phyloP scores from a whole-genome alignment of 2,797 vertebrate genomes.

The Pelochelys cantorii region DNA sequence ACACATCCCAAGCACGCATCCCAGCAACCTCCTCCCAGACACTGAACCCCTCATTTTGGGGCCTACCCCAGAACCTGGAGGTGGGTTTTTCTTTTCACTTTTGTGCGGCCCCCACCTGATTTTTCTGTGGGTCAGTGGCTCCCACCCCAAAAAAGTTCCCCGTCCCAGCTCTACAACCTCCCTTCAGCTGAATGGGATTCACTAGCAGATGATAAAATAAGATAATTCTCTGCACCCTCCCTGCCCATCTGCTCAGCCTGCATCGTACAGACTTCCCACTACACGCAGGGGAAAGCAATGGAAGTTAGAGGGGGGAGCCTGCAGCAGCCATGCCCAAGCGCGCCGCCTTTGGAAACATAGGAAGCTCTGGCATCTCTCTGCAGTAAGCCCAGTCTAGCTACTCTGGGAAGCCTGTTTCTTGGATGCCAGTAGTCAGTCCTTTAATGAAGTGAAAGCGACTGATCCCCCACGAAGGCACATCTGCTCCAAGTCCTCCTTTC shows the following conservation, averaged over 20 bases:
- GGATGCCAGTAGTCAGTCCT: slow-evolving; percentile 38
- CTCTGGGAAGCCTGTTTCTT: not conserved
- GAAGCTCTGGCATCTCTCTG: not conserved
- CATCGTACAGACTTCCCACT: fast-evolving
- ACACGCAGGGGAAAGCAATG: fast-evolving
- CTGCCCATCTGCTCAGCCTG: not conserved
- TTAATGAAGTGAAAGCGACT: slow-evolving; percentile 58
- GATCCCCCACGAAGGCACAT: slow-evolving; percentile 81
- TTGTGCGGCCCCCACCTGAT: no score
- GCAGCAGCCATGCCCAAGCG: fast-evolving
- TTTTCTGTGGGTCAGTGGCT: no score
- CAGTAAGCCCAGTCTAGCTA: not conserved
- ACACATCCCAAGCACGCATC: no score
- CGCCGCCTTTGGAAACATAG: not conserved
- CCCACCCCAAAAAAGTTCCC: no score
- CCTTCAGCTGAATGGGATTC: fast-evolving
- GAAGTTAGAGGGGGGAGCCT: fast-evolving
- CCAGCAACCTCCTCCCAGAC: no score
- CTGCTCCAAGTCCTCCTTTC: slow-evolving; percentile 87
- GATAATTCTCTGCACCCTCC: not conserved
- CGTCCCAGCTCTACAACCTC: not conserved
- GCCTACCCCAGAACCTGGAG: no score
- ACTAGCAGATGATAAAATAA: fast-evolving
- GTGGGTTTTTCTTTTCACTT: no score
- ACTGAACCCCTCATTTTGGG: no score